Percentiles rank a stretch among this genome's conserved stretches.
These are phyloP conservation scores for Pachydiplax longipennis DNA, from an alignment of 2,888 invertebrate species.

Conservation along the genomic window DNA sequence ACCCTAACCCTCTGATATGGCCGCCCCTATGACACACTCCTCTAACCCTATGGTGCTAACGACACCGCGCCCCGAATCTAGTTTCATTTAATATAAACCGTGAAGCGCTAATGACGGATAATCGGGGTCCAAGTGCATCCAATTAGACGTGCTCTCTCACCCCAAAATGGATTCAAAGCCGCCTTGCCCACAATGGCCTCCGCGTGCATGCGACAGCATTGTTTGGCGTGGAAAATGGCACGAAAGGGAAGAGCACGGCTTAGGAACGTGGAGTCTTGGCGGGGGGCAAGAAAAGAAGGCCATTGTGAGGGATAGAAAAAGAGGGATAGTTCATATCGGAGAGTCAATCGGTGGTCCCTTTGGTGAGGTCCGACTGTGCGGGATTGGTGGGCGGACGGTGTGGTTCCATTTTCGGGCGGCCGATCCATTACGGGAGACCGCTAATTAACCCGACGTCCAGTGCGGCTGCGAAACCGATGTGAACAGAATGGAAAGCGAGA, in stretches of 20 bases:
- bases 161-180: not conserved
- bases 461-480: constrained; percentile 39
- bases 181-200: not conserved
- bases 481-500: constrained; percentile 23
- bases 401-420: constrained; percentile 33
- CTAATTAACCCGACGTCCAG: constrained; percentile 44
- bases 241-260: not conserved
- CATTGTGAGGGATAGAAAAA: not conserved
- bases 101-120: constrained; percentile 10
- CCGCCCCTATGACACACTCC: not conserved
- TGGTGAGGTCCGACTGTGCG: constrained; percentile 27
- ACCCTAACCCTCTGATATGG: no score
- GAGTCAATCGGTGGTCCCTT: constrained; percentile 36
- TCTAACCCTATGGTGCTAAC: not conserved
- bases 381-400: constrained; percentile 7
- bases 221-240: constrained; percentile 15
- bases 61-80: not conserved
- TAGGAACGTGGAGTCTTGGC: not conserved
- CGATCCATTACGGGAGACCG: constrained; percentile 43
- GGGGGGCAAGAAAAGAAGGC: not conserved
- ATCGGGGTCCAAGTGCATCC: constrained; percentile 9
- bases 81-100: constrained; percentile 24
- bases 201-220: not conserved
- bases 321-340: constrained; percentile 7
- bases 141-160: constrained; percentile 26